Conservation (phyloP, 1,140 invertebrate genomes). For the Macrostomum lignano region DNA sequence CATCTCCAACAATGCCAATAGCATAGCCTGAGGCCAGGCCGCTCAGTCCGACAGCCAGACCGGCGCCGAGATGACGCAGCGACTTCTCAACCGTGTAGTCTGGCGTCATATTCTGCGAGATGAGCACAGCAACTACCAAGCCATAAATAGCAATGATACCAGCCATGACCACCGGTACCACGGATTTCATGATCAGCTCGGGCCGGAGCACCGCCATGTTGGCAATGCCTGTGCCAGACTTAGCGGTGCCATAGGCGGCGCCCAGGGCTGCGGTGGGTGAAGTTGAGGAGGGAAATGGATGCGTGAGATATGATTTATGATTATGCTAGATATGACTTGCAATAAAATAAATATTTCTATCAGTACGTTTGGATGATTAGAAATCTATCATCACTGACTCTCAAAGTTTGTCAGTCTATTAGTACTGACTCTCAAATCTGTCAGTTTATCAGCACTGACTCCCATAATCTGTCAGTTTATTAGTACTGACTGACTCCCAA, state of each 20-base stretch:
- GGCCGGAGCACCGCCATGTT: constrained; percentile 98
- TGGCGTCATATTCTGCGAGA: constrained; percentile 38
- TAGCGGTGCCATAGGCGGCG: constrained; percentile 95
- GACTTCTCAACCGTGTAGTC: constrained; percentile 4
- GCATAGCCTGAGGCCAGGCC: constrained; percentile 89
- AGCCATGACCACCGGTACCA: constrained; percentile 99
- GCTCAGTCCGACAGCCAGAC: constrained; percentile 77
- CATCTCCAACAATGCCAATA: constrained; percentile 91
- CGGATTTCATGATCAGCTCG: constrained; percentile 97
- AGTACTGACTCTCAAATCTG: no score
- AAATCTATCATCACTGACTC: no score
- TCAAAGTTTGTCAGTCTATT: no score
- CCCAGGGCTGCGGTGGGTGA: no score
- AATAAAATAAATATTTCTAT: no score
- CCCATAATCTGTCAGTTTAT: no score
- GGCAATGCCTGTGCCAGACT: constrained; percentile 92
- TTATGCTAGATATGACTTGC: no score
- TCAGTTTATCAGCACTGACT: no score
- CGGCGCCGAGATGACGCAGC: constrained; percentile 82
- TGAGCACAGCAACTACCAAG: constrained; percentile 85
- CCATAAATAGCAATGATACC: constrained; percentile 99
- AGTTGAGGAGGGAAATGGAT: no score
- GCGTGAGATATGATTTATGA: no score
- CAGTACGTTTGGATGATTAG: no score
- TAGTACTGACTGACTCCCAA: no score